Conservation (phyloP, 2,888 invertebrate genomes). For the Orchestes rusci region DNA sequence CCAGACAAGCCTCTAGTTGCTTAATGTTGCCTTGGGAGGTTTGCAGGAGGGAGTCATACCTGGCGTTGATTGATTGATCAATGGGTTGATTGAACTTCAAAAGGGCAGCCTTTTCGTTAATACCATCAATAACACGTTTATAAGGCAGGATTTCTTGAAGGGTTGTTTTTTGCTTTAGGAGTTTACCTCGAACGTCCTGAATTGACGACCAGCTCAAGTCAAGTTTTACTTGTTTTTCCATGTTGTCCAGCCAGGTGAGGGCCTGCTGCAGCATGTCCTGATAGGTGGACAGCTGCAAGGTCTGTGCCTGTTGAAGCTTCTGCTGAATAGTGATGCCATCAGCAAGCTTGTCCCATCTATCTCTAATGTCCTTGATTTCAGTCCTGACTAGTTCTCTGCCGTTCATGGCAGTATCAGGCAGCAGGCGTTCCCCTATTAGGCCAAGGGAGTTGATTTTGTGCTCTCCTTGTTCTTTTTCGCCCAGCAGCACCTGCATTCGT, state of each 20-base stretch:
- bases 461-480: constrained; percentile 80
- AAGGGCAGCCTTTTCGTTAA: constrained; percentile 61
- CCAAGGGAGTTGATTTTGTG: constrained; percentile 68
- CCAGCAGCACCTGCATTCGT: constrained; percentile 61
- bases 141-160: constrained; percentile 87
- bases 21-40: constrained; percentile 61
- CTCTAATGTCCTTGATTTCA: constrained; percentile 71
- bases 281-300: constrained; percentile 75
- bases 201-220: constrained; percentile 68
- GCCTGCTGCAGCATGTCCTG: constrained; percentile 80
- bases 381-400: constrained; percentile 86
- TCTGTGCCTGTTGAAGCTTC: constrained; percentile 76
- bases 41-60: constrained; percentile 66
- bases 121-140: constrained; percentile 79
- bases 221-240: constrained; percentile 72
- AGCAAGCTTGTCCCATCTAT: constrained; percentile 82
- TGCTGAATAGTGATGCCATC: constrained; percentile 79
- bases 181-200: constrained; percentile 77
- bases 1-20: constrained; percentile 67
- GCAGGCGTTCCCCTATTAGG: constrained; percentile 77
- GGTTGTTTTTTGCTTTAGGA: constrained; percentile 77
- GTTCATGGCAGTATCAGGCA: constrained; percentile 85
- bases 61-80: constrained; percentile 63
- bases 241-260: constrained; percentile 76
- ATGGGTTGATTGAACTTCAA: not conserved